Conservation (phyloP, 1,140 invertebrate genomes). For the Lepidurus apus region DNA sequence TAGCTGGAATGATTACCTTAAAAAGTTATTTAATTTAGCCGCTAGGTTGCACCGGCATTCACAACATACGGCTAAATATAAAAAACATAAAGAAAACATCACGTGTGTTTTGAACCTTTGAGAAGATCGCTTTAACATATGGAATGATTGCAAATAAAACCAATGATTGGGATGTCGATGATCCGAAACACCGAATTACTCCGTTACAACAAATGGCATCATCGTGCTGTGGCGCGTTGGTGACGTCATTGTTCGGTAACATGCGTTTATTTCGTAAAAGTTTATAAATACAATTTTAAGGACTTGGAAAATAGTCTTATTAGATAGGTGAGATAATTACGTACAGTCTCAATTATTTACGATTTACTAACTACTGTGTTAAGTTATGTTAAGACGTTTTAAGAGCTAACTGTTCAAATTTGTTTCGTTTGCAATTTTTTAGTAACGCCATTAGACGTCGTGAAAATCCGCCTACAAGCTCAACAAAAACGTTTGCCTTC, state of each 20-base stretch:
- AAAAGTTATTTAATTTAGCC: neutral
- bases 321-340: slow-evolving; percentile 25
- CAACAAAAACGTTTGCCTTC: slow-evolving; percentile 77
- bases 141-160: neutral
- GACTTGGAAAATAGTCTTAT: slow-evolving; percentile 24
- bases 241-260: slow-evolving; percentile 81
- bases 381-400: neutral
- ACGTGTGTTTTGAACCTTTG: neutral
- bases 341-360: slow-evolving; percentile 21
- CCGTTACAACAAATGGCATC: slow-evolving; percentile 83
- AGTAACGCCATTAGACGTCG: slow-evolving; percentile 98
- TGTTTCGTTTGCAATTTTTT: slow-evolving; percentile 34
- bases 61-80: neutral
- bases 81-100: neutral
- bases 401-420: neutral
- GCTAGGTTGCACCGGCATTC: neutral
- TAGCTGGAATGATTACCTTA: too few species aligned
- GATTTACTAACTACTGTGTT: slow-evolving; percentile 31
- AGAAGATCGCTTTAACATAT: neutral
- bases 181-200: slow-evolving; percentile 68
- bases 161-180: slow-evolving; percentile 46
- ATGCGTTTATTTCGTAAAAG: neutral
- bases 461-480: slow-evolving; percentile 93
- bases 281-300: neutral
- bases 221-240: slow-evolving; percentile 78